phyloP scores from a whole-genome alignment of 2,113 vertebrate species.

The Myotis brandtii region DNA sequence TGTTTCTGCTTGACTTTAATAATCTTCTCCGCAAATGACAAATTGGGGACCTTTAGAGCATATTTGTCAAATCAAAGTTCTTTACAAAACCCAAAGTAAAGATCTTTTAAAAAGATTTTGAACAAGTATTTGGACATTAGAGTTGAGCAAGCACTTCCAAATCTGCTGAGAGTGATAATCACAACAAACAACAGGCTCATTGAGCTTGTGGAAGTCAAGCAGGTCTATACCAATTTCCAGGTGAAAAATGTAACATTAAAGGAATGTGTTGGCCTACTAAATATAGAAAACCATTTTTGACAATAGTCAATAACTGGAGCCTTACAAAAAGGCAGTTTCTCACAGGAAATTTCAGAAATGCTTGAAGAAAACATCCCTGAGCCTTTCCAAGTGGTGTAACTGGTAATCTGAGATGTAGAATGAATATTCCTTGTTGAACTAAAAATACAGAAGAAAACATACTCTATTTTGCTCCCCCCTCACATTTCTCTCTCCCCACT shows the following conservation, averaged over 20 bases:
- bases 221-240: neutral
- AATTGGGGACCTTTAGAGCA: neutral
- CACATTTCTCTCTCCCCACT: neutral
- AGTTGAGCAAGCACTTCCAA: neutral
- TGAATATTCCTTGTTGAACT: neutral
- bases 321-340: slow-evolving; percentile 32
- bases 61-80: neutral
- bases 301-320: neutral
- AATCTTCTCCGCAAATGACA: neutral
- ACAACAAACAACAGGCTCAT: neutral
- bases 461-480: neutral
- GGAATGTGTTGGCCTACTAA: neutral
- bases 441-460: slow-evolving; percentile 8
- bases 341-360: neutral
- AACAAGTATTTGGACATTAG: neutral
- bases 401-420: neutral
- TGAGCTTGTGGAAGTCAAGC: neutral
- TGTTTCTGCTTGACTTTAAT: slow-evolving; percentile 28
- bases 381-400: neutral
- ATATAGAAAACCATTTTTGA: slow-evolving; percentile 25
- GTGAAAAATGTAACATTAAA: neutral
- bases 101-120: slow-evolving; percentile 21
- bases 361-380: neutral
- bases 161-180: neutral
- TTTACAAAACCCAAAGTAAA: slow-evolving; percentile 52